Base-by-base conservation (phyloP, 2,888 invertebrate genomes). In the Mycalesis mineus region DNA sequence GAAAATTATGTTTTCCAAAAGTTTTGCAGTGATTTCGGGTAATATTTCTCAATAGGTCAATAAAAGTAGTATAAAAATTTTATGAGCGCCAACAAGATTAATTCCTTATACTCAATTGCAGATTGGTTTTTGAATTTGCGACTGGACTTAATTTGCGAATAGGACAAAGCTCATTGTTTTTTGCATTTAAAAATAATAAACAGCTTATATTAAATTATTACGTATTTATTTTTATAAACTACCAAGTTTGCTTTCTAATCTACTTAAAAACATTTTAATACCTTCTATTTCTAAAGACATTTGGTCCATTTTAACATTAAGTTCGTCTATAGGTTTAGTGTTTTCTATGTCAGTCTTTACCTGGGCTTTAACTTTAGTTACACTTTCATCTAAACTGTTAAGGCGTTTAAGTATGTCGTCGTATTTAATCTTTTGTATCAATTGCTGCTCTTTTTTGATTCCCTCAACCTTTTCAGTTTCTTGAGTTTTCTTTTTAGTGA, bases 291-390 rank as follows among this genome's bases (percentile, higher is more conserved):
- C 88, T 39, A 78, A 40, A 1, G 84, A 74, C 65, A 88, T 75
- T 66, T 84, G 79, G 60, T 88, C 85, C 53, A 89, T 72, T 68
- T 87, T 88, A 0, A 77, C 73, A 67, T 82, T 81, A 3, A 89
- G 63, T 5, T 70, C 67, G 11, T 83, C 80, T 29, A 86, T 62
- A 1, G 78, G 74, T 47, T 73, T 79, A 0, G 78, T 68, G 42
- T 79, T 77, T 51, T 82, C 74, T 1, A 74, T 69, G 17, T 77
- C 73, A 2, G 65, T 66, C 14, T 61, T 72, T 5, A 85, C 75
- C 59, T 85, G 74, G 11, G 72, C 70, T 64, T 76, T 83, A 11
- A 87, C 72, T 47, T 78, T 74, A 4, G 60, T 62, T 13, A 88
- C 71, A 8, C 70, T 75, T 1, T 78, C 80, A 51, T 85, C 85